Evolutionary conservation across 2,797 vertebrate genomes (phyloP), one percentile per base, ranked within the genome.

Genomic region (Amblyopsis hoosieri): DNA sequence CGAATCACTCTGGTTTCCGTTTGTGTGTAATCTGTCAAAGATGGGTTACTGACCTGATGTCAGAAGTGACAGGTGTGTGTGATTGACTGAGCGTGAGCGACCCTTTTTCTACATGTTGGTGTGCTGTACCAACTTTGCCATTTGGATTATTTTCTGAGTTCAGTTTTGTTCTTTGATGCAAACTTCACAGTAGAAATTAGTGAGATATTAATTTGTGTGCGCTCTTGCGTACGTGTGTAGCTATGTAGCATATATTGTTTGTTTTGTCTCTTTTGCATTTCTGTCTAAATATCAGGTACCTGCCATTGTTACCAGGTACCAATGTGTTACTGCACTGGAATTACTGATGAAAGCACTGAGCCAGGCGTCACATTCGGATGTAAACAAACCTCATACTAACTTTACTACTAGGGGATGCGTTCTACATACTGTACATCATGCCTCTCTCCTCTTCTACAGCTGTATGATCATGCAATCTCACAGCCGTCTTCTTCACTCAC

Each of bases 341-440:
- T 75, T 83, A 85, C 79, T 75, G 74, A 85, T 69, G 85, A 89
- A 90, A 89, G 84, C 87, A 89, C 87, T 89, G 89, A 90, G 86
- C 87, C 88, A 83, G 85, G 85, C 76, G 64, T 84, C 49, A 69
- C 77, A 81, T 86, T 75, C 87, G 88, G 89, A 91, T 90, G 87
- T 88, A 88, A 86, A 85, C 82, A 75, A 79, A 85, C 79, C 75
- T 82, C 81, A 78, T 69, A 80, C 71, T 67, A 77, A 84, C 73
- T 77, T 81, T 79, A 64, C 77, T 76, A 76, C 60, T 75, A 76
- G 64, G 75, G 77, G 79, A 80, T 48, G 45, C 80, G 78, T 71
- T 85, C 67, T 76, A 82, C 79, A 79, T 74, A 77, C 69, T 75
- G 73, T 87, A 63, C 71, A 60, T 81, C 5, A 51, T 4, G 54